These are phyloP conservation scores for Petaurus breviceps DNA, from an alignment of 2,113 vertebrate genomes.

Conservation along the genomic window DNA sequence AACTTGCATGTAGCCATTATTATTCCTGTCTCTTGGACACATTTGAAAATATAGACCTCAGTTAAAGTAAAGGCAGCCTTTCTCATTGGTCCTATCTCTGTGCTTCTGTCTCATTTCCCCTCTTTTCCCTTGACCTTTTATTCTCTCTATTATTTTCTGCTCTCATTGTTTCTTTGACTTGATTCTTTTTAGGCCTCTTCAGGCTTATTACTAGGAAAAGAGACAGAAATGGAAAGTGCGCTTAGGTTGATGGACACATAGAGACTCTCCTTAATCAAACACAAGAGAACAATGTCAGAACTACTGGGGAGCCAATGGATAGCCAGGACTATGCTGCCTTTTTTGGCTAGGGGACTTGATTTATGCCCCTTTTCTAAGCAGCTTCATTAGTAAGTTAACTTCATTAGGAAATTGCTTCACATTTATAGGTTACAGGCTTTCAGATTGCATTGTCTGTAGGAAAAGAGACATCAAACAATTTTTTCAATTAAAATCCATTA, in stretches of 20 bases:
- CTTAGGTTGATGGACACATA: background rate
- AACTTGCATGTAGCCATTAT: background rate
- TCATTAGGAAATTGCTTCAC: conserved; percentile 27
- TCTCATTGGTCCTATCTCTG: background rate
- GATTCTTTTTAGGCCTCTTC: background rate
- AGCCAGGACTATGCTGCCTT: background rate
- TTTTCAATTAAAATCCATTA: background rate
- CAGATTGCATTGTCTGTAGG: background rate
- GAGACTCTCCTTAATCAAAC: conserved; percentile 8
- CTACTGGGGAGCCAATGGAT: background rate
- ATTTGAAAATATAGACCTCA: background rate
- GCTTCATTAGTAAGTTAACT: conserved; percentile 16
- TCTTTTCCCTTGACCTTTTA: background rate
- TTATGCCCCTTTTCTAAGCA: conserved; percentile 20
- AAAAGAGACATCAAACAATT: background rate
- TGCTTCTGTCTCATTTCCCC: background rate
- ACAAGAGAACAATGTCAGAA: conserved; percentile 3
- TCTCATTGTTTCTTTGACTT: background rate
- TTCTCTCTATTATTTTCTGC: background rate
- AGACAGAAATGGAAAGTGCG: conserved; percentile 31
- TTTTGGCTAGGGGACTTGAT: conserved; percentile 41
- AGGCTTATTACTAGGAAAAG: background rate
- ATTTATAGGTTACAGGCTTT: background rate
- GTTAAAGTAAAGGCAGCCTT: background rate
- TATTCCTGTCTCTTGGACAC: background rate